Base-by-base conservation (phyloP, 2,113 vertebrate species). In the Microcebus tavaratra region DNA sequence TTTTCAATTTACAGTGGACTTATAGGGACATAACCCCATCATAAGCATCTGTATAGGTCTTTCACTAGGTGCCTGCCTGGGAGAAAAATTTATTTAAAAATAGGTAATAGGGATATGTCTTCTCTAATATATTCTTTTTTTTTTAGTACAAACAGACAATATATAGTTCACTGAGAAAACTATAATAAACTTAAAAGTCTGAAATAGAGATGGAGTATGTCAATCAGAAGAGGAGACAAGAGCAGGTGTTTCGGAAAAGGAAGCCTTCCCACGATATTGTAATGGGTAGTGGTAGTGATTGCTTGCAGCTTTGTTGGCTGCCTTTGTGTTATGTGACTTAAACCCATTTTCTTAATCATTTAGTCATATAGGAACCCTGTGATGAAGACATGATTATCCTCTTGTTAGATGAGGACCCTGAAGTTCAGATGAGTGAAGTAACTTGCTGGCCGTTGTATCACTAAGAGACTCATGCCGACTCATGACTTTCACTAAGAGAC, bases 31-130 rank as follows among this genome's bases (percentile, higher is more conserved):
- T 76, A 48, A 31, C 42, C 8, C 27, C 14, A 18, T 48, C 42
- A 45, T 48, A 48, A 48, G 8, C 27, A 76, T 78, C 45, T 21
- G 15, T 75, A 18, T 79, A 42, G 18, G 23, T 50, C 18, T 90
- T 79, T 81, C 9, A 9, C 6, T 80, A 59, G 9, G 14, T 88
- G 1, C 42, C 36, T 95, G 6, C 25, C 20, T 79, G 10, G 2
- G 10, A 72, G 29, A 79, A 80, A 90, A 31, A 9, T 57, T 53
- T 80, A 67, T 42, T 82, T 83, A 34, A 98, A 83, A 93, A 65
- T 53, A 67, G 9, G 21, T 72, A 36, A 29, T 65, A 21, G 25
- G 29, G 23, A 10, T 94, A 42, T 82, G 42, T 85, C 5, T 53
- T 87, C 13, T 48, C 78, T 88, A 75, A 55, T 55, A 36, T 57